phyloP scores from a whole-genome alignment of 2,113 vertebrate genomes.

The Rhizomys pruinosus region DNA sequence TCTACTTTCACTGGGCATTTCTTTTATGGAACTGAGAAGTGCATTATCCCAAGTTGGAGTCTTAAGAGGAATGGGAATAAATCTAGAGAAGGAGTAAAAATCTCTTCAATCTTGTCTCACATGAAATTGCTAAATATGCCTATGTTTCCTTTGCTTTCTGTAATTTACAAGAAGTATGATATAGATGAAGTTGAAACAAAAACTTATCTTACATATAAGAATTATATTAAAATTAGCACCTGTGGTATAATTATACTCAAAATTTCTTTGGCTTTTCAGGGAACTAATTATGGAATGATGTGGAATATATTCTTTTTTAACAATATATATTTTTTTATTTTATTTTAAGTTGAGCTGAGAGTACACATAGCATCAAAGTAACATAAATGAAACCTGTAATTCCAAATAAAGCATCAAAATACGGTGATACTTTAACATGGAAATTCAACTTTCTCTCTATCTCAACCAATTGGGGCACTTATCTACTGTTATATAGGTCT shows the following conservation, averaged over 20 bases:
- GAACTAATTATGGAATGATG: background rate
- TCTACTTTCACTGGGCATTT: conserved; percentile 55
- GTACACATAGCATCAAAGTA: no score
- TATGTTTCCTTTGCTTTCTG: background rate
- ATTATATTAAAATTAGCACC: background rate
- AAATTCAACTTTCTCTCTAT: no score
- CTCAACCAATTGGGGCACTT: no score
- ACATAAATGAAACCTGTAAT: no score
- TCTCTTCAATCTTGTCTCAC: background rate
- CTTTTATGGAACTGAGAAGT: conserved; percentile 54
- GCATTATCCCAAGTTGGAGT: conserved; percentile 32
- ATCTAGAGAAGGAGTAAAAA: background rate
- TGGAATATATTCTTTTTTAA: background rate
- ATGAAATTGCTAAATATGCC: background rate
- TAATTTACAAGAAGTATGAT: background rate
- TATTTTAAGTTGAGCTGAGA: no score
- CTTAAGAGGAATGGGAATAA: conserved; percentile 5
- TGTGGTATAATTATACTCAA: background rate
- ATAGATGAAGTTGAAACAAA: background rate
- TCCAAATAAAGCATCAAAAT: no score
- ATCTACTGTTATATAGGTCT: no score
- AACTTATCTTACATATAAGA: background rate
- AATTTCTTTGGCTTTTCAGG: background rate
- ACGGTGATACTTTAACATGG: no score
- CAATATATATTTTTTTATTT: background rate